These are phyloP conservation scores for Brachirus orientalis DNA, from an alignment of 2,113 vertebrate species.

Conservation along the genomic window DNA sequence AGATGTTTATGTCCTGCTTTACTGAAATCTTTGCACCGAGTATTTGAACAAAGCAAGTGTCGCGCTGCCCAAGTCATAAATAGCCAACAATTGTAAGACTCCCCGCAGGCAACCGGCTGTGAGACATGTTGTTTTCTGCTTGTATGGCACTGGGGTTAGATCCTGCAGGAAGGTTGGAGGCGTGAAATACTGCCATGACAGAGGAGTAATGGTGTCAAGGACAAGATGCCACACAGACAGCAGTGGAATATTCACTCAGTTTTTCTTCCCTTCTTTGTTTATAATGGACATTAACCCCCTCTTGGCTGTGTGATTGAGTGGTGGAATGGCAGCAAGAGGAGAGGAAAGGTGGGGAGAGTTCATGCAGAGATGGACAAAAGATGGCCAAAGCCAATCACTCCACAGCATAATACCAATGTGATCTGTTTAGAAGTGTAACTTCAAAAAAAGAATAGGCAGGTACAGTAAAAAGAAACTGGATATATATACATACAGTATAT, in stretches of 20 bases:
- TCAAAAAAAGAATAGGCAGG: too few relatives aligned
- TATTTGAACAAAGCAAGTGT: constrained; percentile 37
- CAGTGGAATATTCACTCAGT: constrained; percentile 38
- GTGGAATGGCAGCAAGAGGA: constrained; percentile 9
- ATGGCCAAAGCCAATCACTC: too few relatives aligned
- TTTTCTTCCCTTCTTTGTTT: constrained; percentile 45
- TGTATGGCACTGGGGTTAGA: constrained; percentile 13
- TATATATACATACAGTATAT: too few relatives aligned
- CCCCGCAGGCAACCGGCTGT: constrained; percentile 49
- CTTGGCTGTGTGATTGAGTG: constrained; percentile 32
- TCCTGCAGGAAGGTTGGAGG: constrained; percentile 56
- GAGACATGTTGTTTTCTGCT: constrained; percentile 50
- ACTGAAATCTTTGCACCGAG: too few relatives aligned
- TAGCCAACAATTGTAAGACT: constrained; percentile 27
- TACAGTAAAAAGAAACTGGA: too few relatives aligned
- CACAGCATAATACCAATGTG: too few relatives aligned
- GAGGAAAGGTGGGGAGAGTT: too few relatives aligned
- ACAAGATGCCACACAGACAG: constrained; percentile 57
- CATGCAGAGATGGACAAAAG: too few relatives aligned
- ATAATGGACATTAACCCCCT: constrained; percentile 52
- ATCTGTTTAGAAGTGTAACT: too few relatives aligned
- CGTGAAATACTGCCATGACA: constrained; percentile 22
- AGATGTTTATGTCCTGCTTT: too few relatives aligned
- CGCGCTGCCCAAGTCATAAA: constrained; percentile 52
- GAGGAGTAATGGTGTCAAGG: constrained; percentile 66